Evolutionary conservation across 2,888 invertebrate species (phyloP).

Genomic region (Leptopterna dolabrata): DNA sequence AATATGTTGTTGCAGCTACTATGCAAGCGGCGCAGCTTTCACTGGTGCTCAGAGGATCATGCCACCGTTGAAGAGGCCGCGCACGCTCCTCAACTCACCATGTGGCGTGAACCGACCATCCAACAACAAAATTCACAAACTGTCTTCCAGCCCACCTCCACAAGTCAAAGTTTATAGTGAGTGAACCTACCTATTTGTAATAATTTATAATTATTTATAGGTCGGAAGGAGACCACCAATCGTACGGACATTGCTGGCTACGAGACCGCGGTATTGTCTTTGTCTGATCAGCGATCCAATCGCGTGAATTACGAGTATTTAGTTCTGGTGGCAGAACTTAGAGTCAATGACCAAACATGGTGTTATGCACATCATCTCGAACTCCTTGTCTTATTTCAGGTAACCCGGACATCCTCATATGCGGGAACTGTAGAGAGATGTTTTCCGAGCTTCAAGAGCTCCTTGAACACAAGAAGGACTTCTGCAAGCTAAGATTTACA

Average conservation of each 20-base stretch:
- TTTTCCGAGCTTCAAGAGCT: conserved; percentile 78
- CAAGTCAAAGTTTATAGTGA: conserved; percentile 77
- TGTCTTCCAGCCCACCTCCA: conserved; percentile 62
- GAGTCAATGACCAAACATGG: too few relatives aligned
- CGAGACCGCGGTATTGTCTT: too few relatives aligned
- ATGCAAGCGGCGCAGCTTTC: conserved; percentile 73
- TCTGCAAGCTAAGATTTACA: conserved; percentile 78
- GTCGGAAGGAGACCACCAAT: too few relatives aligned
- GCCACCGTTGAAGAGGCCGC: conserved; percentile 73
- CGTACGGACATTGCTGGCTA: too few relatives aligned
- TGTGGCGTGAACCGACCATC: conserved; percentile 64
- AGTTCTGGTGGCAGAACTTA: too few relatives aligned
- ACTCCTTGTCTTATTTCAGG: conserved; percentile 68
- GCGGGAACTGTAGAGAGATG: conserved; percentile 80
- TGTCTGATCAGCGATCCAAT: too few relatives aligned
- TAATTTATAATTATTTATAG: conserved; percentile 12
- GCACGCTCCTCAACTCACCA: conserved; percentile 70
- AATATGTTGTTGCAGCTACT: conserved; percentile 70
- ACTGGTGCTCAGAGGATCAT: conserved; percentile 71
- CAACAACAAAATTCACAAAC: conserved; percentile 61
- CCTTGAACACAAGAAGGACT: conserved; percentile 78
- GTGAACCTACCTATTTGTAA: conserved; percentile 62
- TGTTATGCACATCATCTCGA: too few relatives aligned
- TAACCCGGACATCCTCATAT: conserved; percentile 80
- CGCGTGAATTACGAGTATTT: too few relatives aligned